Conservation (phyloP, 1,140 invertebrate genomes). For the Calephelis nemesis region DNA sequence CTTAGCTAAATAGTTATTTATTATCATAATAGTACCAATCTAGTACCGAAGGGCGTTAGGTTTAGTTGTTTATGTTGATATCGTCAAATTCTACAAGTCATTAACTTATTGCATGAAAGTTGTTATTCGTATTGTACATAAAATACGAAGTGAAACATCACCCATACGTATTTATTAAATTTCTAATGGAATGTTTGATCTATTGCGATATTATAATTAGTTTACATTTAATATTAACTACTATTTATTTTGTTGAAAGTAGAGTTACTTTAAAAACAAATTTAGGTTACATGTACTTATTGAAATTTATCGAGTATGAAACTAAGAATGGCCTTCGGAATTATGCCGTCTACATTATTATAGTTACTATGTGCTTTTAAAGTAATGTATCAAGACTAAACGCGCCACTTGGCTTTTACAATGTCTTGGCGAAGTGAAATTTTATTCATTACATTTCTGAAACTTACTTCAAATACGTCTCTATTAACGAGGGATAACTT, state of each 20-base stretch:
- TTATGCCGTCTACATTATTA: slow-evolving; percentile 17
- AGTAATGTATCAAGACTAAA: background rate
- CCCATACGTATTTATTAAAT: slow-evolving; percentile 49
- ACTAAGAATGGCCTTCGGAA: slow-evolving; percentile 22
- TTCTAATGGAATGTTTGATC: slow-evolving; percentile 62
- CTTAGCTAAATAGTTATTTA: slow-evolving; percentile 14
- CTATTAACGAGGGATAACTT: background rate
- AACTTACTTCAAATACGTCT: background rate
- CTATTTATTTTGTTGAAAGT: slow-evolving; percentile 57
- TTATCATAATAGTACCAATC: slow-evolving; percentile 3
- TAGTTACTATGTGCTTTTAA: slow-evolving; percentile 15
- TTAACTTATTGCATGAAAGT: slow-evolving; percentile 25
- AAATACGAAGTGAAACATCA: slow-evolving; percentile 48
- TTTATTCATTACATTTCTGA: background rate
- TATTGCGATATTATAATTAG: slow-evolving; percentile 55
- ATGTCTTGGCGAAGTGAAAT: background rate
- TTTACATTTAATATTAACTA: slow-evolving; percentile 47
- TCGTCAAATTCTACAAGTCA: slow-evolving; percentile 17
- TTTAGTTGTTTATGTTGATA: slow-evolving; percentile 17
- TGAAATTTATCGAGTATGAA: slow-evolving; percentile 32
- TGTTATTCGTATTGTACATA: slow-evolving; percentile 50
- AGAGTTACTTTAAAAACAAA: slow-evolving; percentile 49
- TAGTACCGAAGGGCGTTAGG: slow-evolving; percentile 19
- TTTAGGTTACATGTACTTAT: slow-evolving; percentile 58
- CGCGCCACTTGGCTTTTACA: too few species aligned